These are phyloP conservation scores for Tachysurus vachellii DNA, from an alignment of 2,113 vertebrate species.

Conservation along the genomic window DNA sequence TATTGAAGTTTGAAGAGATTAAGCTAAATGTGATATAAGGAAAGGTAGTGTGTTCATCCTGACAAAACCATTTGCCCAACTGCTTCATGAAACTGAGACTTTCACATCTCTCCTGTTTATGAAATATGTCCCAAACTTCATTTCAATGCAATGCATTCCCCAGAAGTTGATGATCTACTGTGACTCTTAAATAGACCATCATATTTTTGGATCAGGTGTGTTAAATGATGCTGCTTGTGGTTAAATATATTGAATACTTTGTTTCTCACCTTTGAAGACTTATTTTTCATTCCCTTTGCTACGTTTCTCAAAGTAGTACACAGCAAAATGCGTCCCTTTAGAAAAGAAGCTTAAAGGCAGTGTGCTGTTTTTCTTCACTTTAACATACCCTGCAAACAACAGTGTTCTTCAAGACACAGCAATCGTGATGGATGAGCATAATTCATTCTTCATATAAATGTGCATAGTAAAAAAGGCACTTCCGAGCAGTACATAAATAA, in stretches of 20 bases:
- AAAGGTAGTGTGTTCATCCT: background rate
- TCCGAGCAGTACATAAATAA: background rate
- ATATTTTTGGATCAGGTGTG: slow-evolving; percentile 26
- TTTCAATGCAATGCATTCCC: slow-evolving; percentile 19
- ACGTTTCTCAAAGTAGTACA: background rate
- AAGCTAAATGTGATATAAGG: background rate
- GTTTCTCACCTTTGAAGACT: background rate
- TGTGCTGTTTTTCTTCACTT: background rate
- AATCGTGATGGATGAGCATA: slow-evolving; percentile 8
- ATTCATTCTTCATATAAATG: background rate
- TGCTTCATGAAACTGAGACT: background rate
- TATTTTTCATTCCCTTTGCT: background rate
- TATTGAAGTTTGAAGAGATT: background rate
- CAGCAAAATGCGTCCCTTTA: slow-evolving; percentile 2
- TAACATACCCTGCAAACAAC: background rate
- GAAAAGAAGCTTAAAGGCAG: background rate
- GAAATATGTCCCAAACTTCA: background rate
- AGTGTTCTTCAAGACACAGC: slow-evolving; percentile 1
- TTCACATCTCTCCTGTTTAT: background rate
- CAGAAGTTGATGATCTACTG: background rate
- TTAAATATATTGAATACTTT: slow-evolving; percentile 7
- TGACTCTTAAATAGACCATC: background rate
- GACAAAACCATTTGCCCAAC: background rate
- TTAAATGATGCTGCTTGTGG: slow-evolving; percentile 1
- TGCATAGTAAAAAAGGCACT: slow-evolving; percentile 1